These are phyloP conservation scores for Magallana nippona DNA, from an alignment of 2,888 invertebrate genomes.

Conservation along the genomic window DNA sequence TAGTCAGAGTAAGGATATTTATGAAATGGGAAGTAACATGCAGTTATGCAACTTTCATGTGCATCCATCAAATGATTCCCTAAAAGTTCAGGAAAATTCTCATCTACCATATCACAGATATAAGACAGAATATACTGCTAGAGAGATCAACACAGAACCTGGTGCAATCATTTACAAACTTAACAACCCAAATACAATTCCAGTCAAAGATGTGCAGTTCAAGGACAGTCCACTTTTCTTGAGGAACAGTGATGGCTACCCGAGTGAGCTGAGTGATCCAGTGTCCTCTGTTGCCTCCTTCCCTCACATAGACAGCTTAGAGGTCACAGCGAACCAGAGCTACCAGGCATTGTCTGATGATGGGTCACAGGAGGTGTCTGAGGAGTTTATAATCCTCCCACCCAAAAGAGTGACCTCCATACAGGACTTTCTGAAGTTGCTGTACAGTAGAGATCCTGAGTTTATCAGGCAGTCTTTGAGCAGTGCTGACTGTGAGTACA, in stretches of 20 bases:
- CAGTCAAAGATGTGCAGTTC: not conserved
- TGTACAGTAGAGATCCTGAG: constrained; percentile 7
- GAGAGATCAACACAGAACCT: constrained; percentile 12
- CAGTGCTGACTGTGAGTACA: not conserved
- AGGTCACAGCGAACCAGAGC: constrained; percentile 32
- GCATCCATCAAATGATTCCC: not conserved
- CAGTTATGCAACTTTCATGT: not conserved
- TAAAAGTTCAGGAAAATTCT: not conserved
- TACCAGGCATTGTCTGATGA: constrained; percentile 12
- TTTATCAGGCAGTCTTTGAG: constrained; percentile 11
- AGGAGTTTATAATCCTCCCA: not conserved
- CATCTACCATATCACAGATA: not conserved
- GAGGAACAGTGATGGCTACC: not conserved
- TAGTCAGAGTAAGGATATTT: not conserved
- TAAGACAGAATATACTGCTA: not conserved
- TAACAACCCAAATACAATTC: not conserved
- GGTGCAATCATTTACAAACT: not conserved
- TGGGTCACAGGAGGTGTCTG: constrained; percentile 8
- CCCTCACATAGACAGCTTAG: not conserved
- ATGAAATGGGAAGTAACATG: constrained; percentile 23
- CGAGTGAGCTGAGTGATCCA: not conserved
- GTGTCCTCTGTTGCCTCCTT: not conserved
- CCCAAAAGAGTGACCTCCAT: not conserved
- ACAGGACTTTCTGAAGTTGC: not conserved
- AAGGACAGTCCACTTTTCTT: not conserved